Base-by-base conservation (phyloP, 2,888 invertebrate species). In the Brachylomia viminalis region DNA sequence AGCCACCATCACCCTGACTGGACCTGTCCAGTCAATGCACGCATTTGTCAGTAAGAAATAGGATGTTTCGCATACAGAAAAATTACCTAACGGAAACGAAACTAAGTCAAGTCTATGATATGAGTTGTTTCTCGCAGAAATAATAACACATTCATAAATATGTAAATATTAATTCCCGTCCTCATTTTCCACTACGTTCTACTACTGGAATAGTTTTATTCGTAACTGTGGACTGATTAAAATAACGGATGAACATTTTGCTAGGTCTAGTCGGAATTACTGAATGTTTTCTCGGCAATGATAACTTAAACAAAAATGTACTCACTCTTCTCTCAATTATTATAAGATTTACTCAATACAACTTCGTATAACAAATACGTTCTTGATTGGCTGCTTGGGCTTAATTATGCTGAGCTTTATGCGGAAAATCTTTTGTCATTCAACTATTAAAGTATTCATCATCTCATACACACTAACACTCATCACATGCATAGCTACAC, bases 101-200 rank as follows among this genome's bases (percentile, higher is more conserved):
- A 10, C 49, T 27, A 54, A 54, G 20, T 54, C 59, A 67, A 54
- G 56, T 54, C 62, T 15, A 6, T 15, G 27, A 20, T 72, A 33
- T 69, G 47, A 33, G 59, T 49, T 77, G 65, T 27, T 72, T 23
- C 20, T 20, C 8, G 11, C 23, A 59, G 42, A 80, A 64, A 59
- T 72, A 72, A 59, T 54, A 79, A 68, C 49, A 78, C 30, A 56
- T 83, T 83, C 72, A 79, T 83, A 83, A 83, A 83, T 83, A 80
- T 80, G 72, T 56, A 72, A 79, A 83, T 68, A 80, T 20, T 54
- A 59, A 79, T 58, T 79, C 17, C 45, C 33, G 58, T 45, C 7
- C 73, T 79, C 72, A 68, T 83, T 83, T 83, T 33, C 7, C 67
- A 64, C 61, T 30, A 62, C 45, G 23, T 81, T 52, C 42, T 42